Conservation (phyloP, 2,797 vertebrate species). For the Ambastaia sidthimunki region DNA sequence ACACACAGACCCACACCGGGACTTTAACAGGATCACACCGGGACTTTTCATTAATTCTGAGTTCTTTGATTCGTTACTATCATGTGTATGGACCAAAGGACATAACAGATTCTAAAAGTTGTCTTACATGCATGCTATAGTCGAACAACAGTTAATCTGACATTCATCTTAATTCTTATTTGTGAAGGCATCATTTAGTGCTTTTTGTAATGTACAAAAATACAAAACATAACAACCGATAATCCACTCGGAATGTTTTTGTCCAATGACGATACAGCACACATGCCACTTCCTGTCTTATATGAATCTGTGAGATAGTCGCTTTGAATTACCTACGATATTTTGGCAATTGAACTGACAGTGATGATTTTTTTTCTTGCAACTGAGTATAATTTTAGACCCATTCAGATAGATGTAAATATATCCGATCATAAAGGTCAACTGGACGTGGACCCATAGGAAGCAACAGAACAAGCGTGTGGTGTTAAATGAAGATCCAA, state of each 20-base stretch:
- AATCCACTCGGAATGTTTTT: slow-evolving; percentile 72
- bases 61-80: slow-evolving; percentile 16
- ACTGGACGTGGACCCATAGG: slow-evolving; percentile 91
- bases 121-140: slow-evolving; percentile 52
- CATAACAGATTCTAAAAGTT: slow-evolving; percentile 40
- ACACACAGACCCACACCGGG: slow-evolving; percentile 29
- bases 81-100: slow-evolving; percentile 43
- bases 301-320: slow-evolving; percentile 68
- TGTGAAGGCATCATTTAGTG: slow-evolving; percentile 78
- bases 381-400: slow-evolving; percentile 84
- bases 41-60: slow-evolving; percentile 6
- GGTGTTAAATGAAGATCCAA: slow-evolving; percentile 81
- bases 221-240: slow-evolving; percentile 87
- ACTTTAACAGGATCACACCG: slow-evolving; percentile 26
- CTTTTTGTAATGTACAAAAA: slow-evolving; percentile 89
- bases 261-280: slow-evolving; percentile 73
- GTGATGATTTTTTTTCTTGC: slow-evolving; percentile 94
- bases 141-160: slow-evolving; percentile 33
- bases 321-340: slow-evolving; percentile 68
- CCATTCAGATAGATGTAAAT: slow-evolving; percentile 79
- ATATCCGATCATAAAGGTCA: slow-evolving; percentile 84
- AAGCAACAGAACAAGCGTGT: slow-evolving; percentile 93
- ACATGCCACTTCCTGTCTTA: slow-evolving; percentile 70
- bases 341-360: slow-evolving; percentile 90
- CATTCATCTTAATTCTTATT: slow-evolving; percentile 27